A percentile compares a stretch with the other conserved stretches of the same genome.
These are phyloP conservation scores for Ochropleura leucogaster DNA, from an alignment of 2,888 invertebrate species.

Conservation along the genomic window DNA sequence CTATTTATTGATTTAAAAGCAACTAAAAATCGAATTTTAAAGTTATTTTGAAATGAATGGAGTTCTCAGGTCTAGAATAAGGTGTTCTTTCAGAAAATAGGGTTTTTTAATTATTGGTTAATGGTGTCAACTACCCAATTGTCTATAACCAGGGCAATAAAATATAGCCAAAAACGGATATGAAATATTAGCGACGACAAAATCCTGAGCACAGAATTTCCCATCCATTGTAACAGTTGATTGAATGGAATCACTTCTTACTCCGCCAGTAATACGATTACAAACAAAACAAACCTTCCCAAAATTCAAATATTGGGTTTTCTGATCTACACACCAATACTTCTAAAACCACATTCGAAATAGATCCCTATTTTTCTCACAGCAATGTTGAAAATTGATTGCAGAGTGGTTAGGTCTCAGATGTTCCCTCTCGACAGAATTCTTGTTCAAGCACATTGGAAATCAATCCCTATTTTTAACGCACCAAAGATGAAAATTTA, in stretches of 20 bases:
- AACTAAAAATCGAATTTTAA: no score
- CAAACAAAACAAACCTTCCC: conserved; percentile 65
- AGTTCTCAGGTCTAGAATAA: no score
- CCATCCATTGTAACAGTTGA: conserved; percentile 40
- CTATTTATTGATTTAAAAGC: no score
- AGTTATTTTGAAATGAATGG: no score
- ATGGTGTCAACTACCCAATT: no score
- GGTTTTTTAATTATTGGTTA: no score
- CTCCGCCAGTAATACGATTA: conserved; percentile 64
- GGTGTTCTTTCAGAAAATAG: no score
- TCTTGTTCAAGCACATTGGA: conserved; percentile 29
- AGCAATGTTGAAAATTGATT: conserved; percentile 34
- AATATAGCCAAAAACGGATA: background rate
- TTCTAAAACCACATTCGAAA: conserved; percentile 21
- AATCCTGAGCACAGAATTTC: conserved; percentile 16
- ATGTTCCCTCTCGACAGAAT: conserved; percentile 39
- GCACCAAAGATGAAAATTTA: conserved; percentile 23
- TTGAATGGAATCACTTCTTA: conserved; percentile 50
- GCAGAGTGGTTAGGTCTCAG: conserved; percentile 27
- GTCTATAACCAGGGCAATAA: background rate
- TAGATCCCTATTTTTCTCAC: background rate
- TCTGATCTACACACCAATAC: conserved; percentile 46
- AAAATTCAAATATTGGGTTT: conserved; percentile 71
- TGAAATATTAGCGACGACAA: background rate
- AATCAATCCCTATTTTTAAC: conserved; percentile 17